Percentiles rank a stretch among this genome's conserved stretches.
These are phyloP conservation scores for Eristalis pertinax DNA, from an alignment of 2,888 invertebrate species.

Conservation along the genomic window DNA sequence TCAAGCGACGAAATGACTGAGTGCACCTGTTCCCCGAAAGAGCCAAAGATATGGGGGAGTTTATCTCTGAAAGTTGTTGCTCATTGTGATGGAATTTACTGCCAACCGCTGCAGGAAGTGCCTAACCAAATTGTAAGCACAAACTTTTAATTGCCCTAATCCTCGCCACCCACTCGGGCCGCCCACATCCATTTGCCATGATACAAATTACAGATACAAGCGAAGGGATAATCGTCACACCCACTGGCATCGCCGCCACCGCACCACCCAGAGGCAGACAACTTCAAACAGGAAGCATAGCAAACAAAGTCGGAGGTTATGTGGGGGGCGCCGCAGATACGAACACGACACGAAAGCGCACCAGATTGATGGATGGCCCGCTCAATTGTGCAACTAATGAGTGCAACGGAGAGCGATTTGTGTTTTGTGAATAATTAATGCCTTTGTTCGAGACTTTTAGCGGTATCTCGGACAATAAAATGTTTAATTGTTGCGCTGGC, in stretches of 20 bases:
- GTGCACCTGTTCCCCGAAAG: not conserved
- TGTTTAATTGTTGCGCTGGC: not conserved
- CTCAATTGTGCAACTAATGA: constrained; percentile 8
- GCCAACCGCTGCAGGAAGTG: not conserved
- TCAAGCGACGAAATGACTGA: not conserved
- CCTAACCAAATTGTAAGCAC: not conserved
- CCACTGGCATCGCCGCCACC: no score
- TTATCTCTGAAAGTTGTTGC: not conserved
- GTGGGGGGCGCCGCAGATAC: not conserved
- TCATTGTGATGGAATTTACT: not conserved
- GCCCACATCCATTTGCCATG: not conserved
- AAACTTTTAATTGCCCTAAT: not conserved
- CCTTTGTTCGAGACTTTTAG: not conserved
- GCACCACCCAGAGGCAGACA: not conserved
- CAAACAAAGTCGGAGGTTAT: not conserved
- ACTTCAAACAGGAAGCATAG: not conserved
- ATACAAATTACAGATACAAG: not conserved
- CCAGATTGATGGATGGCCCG: constrained; percentile 12
- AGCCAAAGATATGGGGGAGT: not conserved
- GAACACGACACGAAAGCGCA: not conserved
- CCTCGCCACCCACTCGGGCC: not conserved
- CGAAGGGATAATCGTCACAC: no score
- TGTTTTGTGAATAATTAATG: not conserved
- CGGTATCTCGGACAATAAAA: not conserved
- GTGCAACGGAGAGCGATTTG: constrained; percentile 3